phyloP scores from a whole-genome alignment of 64 coral and sea anemone species.

The Orbicella faveolata region DNA sequence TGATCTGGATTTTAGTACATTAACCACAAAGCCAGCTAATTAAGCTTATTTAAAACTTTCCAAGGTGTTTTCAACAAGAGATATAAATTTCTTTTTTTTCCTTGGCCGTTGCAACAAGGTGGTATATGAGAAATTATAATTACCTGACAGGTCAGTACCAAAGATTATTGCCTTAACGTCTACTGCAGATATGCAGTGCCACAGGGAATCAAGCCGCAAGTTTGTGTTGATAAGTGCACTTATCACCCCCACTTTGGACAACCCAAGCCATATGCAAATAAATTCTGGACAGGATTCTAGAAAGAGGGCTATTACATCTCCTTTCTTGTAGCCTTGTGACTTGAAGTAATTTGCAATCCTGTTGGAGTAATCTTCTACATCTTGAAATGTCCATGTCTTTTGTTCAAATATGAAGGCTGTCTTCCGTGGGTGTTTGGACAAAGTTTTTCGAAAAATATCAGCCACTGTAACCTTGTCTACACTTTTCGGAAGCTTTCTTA shows the following conservation, averaged over 20 bases:
- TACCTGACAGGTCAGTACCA: slow-evolving; percentile 67
- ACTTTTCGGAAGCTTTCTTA: slow-evolving; percentile 13
- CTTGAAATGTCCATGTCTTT: slow-evolving; percentile 86
- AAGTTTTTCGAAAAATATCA: slow-evolving; percentile 57
- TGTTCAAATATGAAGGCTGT: slow-evolving; percentile 83
- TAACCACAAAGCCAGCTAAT: no score
- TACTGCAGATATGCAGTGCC: slow-evolving; percentile 61
- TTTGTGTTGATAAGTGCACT: slow-evolving; percentile 79
- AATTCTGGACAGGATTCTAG: slow-evolving; percentile 81
- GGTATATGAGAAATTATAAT: no score
- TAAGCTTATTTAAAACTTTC: no score
- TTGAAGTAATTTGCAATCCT: slow-evolving; percentile 85
- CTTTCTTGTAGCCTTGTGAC: slow-evolving; percentile 76
- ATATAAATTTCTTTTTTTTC: no score
- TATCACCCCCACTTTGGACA: slow-evolving; percentile 84
- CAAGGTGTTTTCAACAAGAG: no score
- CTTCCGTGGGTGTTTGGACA: slow-evolving; percentile 61
- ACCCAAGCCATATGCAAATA: slow-evolving; percentile 76
- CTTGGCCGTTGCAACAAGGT: no score
- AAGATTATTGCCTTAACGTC: slow-evolving; percentile 72
- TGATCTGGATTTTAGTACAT: no score
- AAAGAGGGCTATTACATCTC: slow-evolving; percentile 80
- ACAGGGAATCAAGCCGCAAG: slow-evolving; percentile 65
- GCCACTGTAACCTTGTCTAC: slow-evolving; percentile 17
- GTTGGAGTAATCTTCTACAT: slow-evolving; percentile 76